Percentiles rank a stretch among this genome's conserved stretches.
phyloP scores from a whole-genome alignment of 2,888 invertebrate species.

The Callimorpha dominula region DNA sequence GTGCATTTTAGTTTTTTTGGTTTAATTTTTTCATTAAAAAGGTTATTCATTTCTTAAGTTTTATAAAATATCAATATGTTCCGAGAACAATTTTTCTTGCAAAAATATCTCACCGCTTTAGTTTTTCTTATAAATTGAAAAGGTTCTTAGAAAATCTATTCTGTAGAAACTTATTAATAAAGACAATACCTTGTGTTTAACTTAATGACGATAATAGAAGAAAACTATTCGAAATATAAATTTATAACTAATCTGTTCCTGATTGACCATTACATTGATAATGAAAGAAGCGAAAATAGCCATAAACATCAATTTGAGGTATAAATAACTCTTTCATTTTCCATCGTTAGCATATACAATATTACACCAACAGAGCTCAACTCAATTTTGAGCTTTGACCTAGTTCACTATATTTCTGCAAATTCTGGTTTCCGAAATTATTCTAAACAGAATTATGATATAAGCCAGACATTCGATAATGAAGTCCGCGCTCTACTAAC shows the following conservation, averaged over 20 bases:
- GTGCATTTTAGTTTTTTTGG: too few species aligned
- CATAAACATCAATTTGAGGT: not conserved
- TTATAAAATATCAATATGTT: not conserved
- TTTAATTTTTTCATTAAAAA: too few species aligned
- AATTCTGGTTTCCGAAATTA: conserved; percentile 34
- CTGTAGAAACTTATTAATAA: too few species aligned
- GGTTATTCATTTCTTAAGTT: not conserved
- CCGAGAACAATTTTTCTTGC: not conserved
- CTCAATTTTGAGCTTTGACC: conserved; percentile 8
- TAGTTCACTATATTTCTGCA: conserved; percentile 25
- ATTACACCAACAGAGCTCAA: not conserved
- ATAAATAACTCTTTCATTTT: not conserved
- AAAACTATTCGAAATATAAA: not conserved
- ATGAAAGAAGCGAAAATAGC: not conserved
- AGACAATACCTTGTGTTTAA: too few species aligned
- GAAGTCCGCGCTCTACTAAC: conserved; percentile 44
- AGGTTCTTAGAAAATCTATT: too few species aligned
- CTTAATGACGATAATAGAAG: not conserved
- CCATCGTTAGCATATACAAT: not conserved
- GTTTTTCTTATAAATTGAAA: too few species aligned
- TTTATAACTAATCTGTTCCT: not conserved
- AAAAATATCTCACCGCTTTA: not conserved
- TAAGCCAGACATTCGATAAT: conserved; percentile 45
- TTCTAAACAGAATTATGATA: conserved; percentile 44
- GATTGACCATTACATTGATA: not conserved